Conservation (phyloP, 2,888 invertebrate genomes). For the Rhagophthalmus giganteus region DNA sequence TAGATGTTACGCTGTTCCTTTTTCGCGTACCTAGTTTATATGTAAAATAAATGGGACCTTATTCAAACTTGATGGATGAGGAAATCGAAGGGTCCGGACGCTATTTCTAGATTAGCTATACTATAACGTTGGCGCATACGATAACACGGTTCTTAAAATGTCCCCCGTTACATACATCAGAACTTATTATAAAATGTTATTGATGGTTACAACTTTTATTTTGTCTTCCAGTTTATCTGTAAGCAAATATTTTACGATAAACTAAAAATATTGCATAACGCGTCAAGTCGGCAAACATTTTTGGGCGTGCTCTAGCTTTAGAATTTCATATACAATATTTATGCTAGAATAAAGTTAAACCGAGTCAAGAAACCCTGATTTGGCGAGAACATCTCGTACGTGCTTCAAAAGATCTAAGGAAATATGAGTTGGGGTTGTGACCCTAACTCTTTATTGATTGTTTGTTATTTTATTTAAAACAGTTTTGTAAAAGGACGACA, state of each 20-base stretch:
- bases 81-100: slow-evolving; percentile 37
- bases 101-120: slow-evolving; percentile 40
- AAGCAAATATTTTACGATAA: slow-evolving; percentile 42
- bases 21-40: too few relatives aligned
- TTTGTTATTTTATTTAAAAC: slow-evolving; percentile 4
- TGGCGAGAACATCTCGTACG: slow-evolving; percentile 11
- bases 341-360: slow-evolving; percentile 24
- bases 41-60: too few relatives aligned
- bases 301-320: slow-evolving; percentile 12
- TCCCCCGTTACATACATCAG: slow-evolving; percentile 30
- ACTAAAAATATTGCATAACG: slow-evolving; percentile 36
- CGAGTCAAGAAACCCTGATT: slow-evolving; percentile 21
- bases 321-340: slow-evolving; percentile 28
- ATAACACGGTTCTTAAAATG: slow-evolving; percentile 33
- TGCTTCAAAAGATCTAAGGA: slow-evolving; percentile 11
- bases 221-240: slow-evolving; percentile 36
- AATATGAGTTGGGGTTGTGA: slow-evolving; percentile 8
- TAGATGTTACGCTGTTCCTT: too few relatives aligned
- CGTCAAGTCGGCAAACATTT: slow-evolving; percentile 36
- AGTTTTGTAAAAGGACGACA: slow-evolving; percentile 6
- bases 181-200: slow-evolving; percentile 39
- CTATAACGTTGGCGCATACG: slow-evolving; percentile 33
- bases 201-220: slow-evolving; percentile 40
- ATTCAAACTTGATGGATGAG: slow-evolving; percentile 38
- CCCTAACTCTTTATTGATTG: slow-evolving; percentile 9